These are phyloP conservation scores for Drosophila kikkawai DNA, from an alignment of 1,140 invertebrate species.

Conservation along the genomic window DNA sequence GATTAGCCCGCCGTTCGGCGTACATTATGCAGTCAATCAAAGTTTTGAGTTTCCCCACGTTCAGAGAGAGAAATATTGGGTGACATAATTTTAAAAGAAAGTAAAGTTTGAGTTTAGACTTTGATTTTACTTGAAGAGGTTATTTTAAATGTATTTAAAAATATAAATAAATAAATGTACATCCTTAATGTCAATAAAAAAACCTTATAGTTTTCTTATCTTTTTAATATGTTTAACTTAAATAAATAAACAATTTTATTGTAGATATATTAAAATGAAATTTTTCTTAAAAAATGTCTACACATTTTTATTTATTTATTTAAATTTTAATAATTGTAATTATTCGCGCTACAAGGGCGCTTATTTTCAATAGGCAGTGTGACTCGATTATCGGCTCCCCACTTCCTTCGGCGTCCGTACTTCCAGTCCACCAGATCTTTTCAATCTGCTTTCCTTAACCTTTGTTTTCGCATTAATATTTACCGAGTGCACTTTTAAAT, in stretches of 20 bases:
- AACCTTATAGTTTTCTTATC: too few species aligned
- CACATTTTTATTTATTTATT: too few species aligned
- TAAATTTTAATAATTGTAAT: background rate
- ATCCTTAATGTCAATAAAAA: too few species aligned
- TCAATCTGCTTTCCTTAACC: background rate
- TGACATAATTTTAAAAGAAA: background rate
- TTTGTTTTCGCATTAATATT: background rate
- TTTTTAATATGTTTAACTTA: too few species aligned
- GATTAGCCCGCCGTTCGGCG: constrained; percentile 33
- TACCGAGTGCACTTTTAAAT: background rate
- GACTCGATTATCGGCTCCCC: too few species aligned
- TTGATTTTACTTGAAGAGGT: too few species aligned
- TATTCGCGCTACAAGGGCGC: background rate
- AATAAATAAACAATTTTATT: too few species aligned
- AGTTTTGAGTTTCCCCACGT: constrained; percentile 7
- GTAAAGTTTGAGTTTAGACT: too few species aligned
- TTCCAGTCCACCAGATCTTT: background rate
- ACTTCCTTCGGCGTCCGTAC: background rate
- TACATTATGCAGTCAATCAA: constrained; percentile 26
- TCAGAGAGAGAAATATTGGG: background rate
- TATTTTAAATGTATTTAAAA: too few species aligned
- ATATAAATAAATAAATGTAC: too few species aligned
- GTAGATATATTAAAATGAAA: too few species aligned
- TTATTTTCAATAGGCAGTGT: background rate
- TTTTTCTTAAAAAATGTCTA: too few species aligned